Evolutionary conservation across 2,113 vertebrate species (phyloP), one percentile per base, ranked within the genome.

Genomic region (Rhinichthys klamathensis): DNA sequence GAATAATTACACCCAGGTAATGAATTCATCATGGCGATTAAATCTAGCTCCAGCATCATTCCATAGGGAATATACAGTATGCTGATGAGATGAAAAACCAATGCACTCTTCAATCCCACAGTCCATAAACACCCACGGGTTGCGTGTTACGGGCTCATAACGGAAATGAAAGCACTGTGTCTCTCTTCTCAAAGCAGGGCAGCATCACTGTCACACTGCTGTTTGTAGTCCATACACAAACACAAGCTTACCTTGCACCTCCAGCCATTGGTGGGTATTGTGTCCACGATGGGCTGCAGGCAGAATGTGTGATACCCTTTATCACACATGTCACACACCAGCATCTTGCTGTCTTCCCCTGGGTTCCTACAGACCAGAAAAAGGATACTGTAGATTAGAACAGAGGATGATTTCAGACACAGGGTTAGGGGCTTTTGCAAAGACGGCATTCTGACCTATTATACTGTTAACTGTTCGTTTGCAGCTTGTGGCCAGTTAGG

Each of bases 261-360:
- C 98, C 98, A 99, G 88, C 96, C 93, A 87, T 94, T 94, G 91
- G 95, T 95, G 60, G 96, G 97, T 82, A 96, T 94, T 27, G 95
- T 93, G 21, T 97, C 96, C 95, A 97, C 96, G 87, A 96, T 93
- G 13, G 97, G 98, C 23, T 96, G 96, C 63, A 99, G 96, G 92
- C 98, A 99, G 92, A 97, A 97, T 9, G 96, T 92, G 92, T 99
- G 98, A 91, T 97, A 98, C 49, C 96, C 95, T 95, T 99, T 99
- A 93, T 99, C 97, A 12, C 98, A 99, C 10, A 96, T 95, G 86
- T 97, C 96, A 10, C 98, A 99, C 89, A 98, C 97, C 89, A 99
- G 92, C 96, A 99, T 95, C 93, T 94, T 95, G 91, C 91, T 96
- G 82, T 97, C 96, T 51, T 97, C 96, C 49, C 95, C 97, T 86